Base-by-base conservation (phyloP, 2,888 invertebrate genomes). In the Eulithis prunata region DNA sequence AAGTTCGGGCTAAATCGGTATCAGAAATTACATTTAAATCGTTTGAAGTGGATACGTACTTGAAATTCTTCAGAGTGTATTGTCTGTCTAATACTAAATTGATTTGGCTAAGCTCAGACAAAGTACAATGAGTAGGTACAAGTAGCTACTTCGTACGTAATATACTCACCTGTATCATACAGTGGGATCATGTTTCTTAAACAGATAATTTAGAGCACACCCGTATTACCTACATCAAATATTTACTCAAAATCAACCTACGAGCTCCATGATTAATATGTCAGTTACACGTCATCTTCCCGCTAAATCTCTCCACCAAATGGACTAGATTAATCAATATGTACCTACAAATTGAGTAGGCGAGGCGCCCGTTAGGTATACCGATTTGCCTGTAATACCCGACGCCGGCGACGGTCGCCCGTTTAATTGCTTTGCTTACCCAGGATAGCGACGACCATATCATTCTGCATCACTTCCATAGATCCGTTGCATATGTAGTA, bases 401-500 rank as follows among this genome's bases (percentile, higher is more conserved):
- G 41, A 41, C 45, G 32, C 10, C 4, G 36, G 45, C 52, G 57
- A 38, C 36, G 57, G 46, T 10, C 51, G 21, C 21, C n/a, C 47
- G 53, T 43, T 38, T 52, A 63, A 60, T 41, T 41, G 41, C 41
- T 8, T 49, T 60, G 89, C 95, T 95, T 91, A 98, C 99, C 99
- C 74, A 99, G 94, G 79, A 99, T 99, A 66, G 99, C 99, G 21
- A 99, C 98, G 60, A 99, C 99, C 98, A 98, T 98, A 71, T 96
- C 97, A 80, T 98, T 97, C 87, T 98, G 98, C 80, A 99, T 97
- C 53, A 99, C 98, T 91, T 99, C 99, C 98, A 99, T 98, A 38
- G 98, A 98, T 6, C 99, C 99, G 83, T 98, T 98, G 93, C 98
- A 98, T 73, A 99, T 96, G 88, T 98, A 98, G 90, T 98, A 98